Base-by-base conservation (phyloP, 2,888 invertebrate species). In the Aelia acuminata region DNA sequence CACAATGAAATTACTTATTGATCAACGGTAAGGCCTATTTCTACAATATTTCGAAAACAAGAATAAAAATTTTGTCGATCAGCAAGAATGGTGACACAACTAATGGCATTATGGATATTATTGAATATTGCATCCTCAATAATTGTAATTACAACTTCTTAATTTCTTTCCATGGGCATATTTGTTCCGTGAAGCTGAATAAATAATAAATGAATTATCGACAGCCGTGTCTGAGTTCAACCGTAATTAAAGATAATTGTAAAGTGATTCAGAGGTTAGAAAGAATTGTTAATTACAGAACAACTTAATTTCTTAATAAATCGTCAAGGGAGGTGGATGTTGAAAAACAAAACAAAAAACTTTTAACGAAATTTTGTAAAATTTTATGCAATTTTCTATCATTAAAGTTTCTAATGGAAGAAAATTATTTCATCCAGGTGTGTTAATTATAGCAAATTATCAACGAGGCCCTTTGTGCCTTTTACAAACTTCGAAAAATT, bases 341-440 rank as follows among this genome's bases (percentile, higher is more conserved):
- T 53, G 22, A 53, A 53, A 53, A 50, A 53, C n/a, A n/a, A n/a
- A n/a, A 50, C 15, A 15, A 11, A 53, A 53, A 53, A 53, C 8
- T 53, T 53, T 53, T 53, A 53, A 5, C 20, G 4, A n/a, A 10
- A 10, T 31, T 57, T 63, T 31, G 63, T 63, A 63, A 63, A 63
- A 63, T 63, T 63, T 26, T 26, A 63, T 31, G 31, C 31, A 63
- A 63, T 63, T 63, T 63, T 63, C 31, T 31, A 31, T 63, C 63
- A 63, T 63, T 63, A 63, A 63, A 63, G 63, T 63, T 63, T 31
- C 63, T 63, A 63, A 63, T 63, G 63, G 31, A 63, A 13, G 63
- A 26, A 63, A 31, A 63, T 63, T n/a, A 63, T 63, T 63, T 63
- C 63, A 63, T 63, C n/a, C 13, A 13, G 26, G 26, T 11, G 31